Evolutionary conservation across 1,140 invertebrate genomes (phyloP).

Genomic region (Panagrolaimus sp.): DNA sequence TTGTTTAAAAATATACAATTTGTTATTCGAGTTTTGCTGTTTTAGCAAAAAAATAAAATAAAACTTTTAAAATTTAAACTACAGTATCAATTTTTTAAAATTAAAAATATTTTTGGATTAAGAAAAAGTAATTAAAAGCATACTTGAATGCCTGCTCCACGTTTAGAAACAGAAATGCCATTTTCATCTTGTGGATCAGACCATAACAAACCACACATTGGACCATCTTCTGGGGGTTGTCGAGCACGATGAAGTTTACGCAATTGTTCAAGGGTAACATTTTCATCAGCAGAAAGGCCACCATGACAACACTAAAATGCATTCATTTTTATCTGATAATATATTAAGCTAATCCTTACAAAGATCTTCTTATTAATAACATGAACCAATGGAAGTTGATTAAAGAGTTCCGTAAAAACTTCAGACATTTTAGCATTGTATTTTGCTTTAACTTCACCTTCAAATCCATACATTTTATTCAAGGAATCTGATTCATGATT

Average conservation of each 20-base stretch:
- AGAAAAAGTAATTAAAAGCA: no score
- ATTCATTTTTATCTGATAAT: slow-evolving; percentile 8
- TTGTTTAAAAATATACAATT: no score
- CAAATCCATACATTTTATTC: slow-evolving; percentile 99
- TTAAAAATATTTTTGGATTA: no score
- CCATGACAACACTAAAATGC: slow-evolving; percentile 78
- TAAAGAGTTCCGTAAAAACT: slow-evolving; percentile 95
- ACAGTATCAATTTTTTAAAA: no score
- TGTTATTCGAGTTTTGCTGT: no score
- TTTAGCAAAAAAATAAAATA: no score
- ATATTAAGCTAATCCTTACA: slow-evolving; percentile 64
- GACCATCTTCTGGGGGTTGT: slow-evolving; percentile 83
- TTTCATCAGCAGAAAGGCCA: slow-evolving; percentile 80
- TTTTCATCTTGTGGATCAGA: slow-evolving; percentile 85
- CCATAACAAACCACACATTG: slow-evolving; percentile 93
- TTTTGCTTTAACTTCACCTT: slow-evolving; percentile 92
- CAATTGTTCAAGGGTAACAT: slow-evolving; percentile 84
- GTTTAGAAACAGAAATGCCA: slow-evolving; percentile 83
- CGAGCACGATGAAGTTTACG: slow-evolving; percentile 78
- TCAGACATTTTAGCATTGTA: slow-evolving; percentile 86
- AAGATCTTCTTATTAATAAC: slow-evolving; percentile 85
- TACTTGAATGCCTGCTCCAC: slow-evolving; percentile 95
- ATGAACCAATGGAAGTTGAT: slow-evolving; percentile 90
- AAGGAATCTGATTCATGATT: slow-evolving; percentile 90
- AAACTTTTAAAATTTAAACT: no score